Conservation (phyloP, 2,113 vertebrate genomes). For the Poecilia latipinna region DNA sequence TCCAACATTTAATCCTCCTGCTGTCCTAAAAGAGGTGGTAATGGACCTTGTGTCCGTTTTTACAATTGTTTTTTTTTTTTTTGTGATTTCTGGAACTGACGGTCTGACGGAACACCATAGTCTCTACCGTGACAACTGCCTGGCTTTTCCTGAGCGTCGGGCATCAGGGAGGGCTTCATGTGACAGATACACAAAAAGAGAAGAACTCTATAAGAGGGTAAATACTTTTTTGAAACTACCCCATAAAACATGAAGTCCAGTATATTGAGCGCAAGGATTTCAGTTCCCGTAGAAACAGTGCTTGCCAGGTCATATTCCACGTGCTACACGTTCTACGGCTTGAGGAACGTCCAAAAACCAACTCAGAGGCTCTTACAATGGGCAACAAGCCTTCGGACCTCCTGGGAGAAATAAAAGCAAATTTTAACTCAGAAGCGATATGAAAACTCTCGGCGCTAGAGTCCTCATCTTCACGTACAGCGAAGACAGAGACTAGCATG, state of each 20-base stretch:
- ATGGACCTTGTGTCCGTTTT: too few relatives aligned
- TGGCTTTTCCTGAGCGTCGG: too few relatives aligned
- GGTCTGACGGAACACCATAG: too few relatives aligned
- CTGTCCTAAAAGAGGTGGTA: too few relatives aligned
- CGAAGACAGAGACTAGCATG: neutral
- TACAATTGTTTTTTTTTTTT: too few relatives aligned
- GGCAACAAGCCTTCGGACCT: neutral
- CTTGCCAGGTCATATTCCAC: too few relatives aligned
- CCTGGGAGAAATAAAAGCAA: neutral
- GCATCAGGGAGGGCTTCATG: too few relatives aligned
- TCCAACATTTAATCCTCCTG: neutral
- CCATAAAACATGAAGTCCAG: neutral
- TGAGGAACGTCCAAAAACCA: neutral
- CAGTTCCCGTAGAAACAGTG: too few relatives aligned
- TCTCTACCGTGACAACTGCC: too few relatives aligned
- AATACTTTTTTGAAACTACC: neutral
- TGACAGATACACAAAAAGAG: neutral
- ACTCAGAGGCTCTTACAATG: neutral
- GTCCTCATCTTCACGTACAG: slow-evolving; percentile 33
- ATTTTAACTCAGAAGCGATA: slow-evolving; percentile 6
- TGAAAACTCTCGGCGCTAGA: slow-evolving; percentile 4
- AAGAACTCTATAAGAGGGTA: neutral
- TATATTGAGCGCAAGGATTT: neutral
- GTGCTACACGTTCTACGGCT: too few relatives aligned
- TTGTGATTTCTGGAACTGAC: too few relatives aligned